phyloP scores from a whole-genome alignment of 2,113 vertebrate genomes.

The Psittacus erithacus region DNA sequence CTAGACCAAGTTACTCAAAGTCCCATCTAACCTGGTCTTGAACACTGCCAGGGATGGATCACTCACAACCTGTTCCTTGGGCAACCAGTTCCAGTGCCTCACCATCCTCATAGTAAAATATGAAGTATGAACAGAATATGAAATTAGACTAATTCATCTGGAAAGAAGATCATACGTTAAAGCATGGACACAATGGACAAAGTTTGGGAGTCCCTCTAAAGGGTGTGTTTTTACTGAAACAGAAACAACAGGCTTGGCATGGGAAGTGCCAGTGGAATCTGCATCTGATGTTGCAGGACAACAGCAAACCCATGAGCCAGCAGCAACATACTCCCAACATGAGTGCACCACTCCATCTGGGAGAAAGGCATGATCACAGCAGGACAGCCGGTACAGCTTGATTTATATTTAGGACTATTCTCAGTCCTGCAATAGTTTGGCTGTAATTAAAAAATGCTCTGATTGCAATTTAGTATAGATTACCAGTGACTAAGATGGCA shows the following conservation, averaged over 20 bases:
- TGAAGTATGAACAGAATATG: neutral
- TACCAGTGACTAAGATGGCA: neutral
- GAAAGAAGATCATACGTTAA: neutral
- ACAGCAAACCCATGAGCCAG: neutral
- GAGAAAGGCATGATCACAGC: accelerated
- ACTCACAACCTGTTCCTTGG: neutral
- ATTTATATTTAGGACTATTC: neutral
- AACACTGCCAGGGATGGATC: neutral
- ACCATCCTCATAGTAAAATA: neutral
- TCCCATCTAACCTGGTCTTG: neutral
- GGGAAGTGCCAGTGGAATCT: neutral
- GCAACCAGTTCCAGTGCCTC: neutral
- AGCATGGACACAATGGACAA: accelerated
- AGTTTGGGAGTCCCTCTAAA: neutral
- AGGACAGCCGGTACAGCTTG: neutral
- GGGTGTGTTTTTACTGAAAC: neutral
- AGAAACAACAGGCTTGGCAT: neutral
- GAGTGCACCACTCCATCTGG: accelerated
- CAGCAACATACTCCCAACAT: accelerated
- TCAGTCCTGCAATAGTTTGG: neutral
- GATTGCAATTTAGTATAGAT: neutral
- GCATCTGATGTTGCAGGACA: neutral
- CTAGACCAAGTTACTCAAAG: neutral
- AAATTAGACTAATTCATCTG: neutral
- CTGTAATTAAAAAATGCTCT: neutral